phyloP scores from a whole-genome alignment of 1,140 invertebrate species.

The Mya arenaria region DNA sequence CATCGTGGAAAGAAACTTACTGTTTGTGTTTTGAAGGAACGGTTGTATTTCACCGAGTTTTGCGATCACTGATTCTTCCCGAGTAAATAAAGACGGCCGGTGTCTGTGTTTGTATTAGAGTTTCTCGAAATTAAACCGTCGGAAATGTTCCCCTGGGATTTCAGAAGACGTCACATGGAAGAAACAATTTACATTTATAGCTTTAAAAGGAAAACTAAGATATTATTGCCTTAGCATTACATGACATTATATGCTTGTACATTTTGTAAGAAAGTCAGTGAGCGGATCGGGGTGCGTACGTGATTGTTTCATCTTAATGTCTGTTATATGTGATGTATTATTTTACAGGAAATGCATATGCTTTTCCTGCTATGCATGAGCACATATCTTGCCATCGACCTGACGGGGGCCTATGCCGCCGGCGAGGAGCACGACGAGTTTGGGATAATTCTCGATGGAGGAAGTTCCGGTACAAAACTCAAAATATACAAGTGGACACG shows the following conservation, averaged over 20 bases:
- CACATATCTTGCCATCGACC: conserved; percentile 41
- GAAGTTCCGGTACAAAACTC: conserved; percentile 74
- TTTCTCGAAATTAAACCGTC: too few species aligned
- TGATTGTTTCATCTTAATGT: not conserved
- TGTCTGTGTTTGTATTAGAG: too few species aligned
- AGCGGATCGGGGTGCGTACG: not conserved
- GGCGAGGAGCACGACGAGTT: conserved; percentile 47
- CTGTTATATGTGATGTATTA: not conserved
- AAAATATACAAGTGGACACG: conserved; percentile 67
- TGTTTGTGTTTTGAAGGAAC: too few species aligned
- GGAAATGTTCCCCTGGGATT: not conserved
- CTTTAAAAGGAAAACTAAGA: too few species aligned
- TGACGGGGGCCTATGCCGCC: not conserved
- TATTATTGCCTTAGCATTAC: too few species aligned
- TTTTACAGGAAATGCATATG: conserved; percentile 65
- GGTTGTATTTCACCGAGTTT: too few species aligned
- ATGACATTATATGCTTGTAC: too few species aligned
- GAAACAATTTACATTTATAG: not conserved
- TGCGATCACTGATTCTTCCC: too few species aligned
- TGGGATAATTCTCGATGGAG: conserved; percentile 72
- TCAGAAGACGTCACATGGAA: not conserved
- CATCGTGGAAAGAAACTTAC: too few species aligned
- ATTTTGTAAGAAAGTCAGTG: not conserved
- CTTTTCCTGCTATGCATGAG: conserved; percentile 56
- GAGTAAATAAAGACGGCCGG: too few species aligned